phyloP scores from a whole-genome alignment of 2,113 vertebrate species.

The Syrrhaptes paradoxus region DNA sequence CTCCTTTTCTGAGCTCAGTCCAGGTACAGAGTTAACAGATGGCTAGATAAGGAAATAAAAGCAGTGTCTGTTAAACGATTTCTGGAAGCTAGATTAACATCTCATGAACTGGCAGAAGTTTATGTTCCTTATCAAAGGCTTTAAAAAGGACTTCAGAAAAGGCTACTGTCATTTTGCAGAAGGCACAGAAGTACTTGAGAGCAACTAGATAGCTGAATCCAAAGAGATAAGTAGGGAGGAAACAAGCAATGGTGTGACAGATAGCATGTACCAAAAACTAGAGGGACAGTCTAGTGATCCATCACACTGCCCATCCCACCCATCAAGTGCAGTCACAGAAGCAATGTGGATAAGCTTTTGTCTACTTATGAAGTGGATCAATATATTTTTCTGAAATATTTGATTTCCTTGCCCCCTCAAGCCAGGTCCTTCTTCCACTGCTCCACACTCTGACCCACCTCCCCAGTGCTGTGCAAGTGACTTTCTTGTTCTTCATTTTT shows the following conservation, averaged over 20 bases:
- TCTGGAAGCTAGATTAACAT: neutral
- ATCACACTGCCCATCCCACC: neutral
- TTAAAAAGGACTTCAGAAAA: neutral
- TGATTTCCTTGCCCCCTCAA: neutral
- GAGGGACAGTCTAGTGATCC: neutral
- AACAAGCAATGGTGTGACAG: neutral
- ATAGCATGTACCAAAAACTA: neutral
- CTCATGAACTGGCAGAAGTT: neutral
- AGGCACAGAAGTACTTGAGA: neutral
- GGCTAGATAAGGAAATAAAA: neutral
- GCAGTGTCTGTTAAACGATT: neutral
- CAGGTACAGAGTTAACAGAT: neutral
- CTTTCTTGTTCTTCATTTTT: neutral
- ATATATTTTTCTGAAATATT: too few relatives aligned
- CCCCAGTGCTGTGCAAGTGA: neutral
- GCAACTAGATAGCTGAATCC: neutral
- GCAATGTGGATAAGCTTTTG: neutral
- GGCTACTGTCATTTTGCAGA: neutral
- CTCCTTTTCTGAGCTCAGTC: neutral
- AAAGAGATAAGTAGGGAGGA: neutral
- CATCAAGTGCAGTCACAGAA: neutral
- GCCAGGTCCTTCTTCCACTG: neutral
- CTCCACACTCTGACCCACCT: neutral
- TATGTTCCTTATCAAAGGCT: neutral
- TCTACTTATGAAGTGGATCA: accelerated